Base-by-base conservation (phyloP, 2,888 invertebrate genomes). In the Falcaria lacertinaria region DNA sequence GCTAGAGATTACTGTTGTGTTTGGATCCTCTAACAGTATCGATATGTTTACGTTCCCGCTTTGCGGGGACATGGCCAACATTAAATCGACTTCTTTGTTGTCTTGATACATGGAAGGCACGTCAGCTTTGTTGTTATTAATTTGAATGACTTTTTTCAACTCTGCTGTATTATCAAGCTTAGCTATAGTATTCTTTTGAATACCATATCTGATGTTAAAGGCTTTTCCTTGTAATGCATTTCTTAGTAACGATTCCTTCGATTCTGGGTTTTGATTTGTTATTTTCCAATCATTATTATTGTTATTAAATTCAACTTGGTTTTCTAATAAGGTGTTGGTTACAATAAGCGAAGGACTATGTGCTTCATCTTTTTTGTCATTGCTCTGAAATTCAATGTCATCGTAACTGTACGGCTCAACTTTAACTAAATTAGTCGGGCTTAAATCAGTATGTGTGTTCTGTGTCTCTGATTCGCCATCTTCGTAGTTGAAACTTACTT, bases 221-320 rank as follows among this genome's bases (percentile, higher is more conserved):
- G 91, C 91, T 87, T 96, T 96, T 36, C 96, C 96, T 75, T 96
- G 96, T 51, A 96, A 90, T 7, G 96, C 96, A 71, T 94, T 96
- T 59, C 96, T 90, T 52, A 96, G 80, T 51, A 96, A 81, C 22
- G 96, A 96, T 69, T 96, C 96, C 15, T 94, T 91, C 17, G 91
- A 87, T 65, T 88, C 88, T 19, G 85, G 80, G 67, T 94, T 95
- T 77, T 94, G 93, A 71, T 95, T 93, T 44, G 93, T 93, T 71
- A 94, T 90, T 73, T 94, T 94, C 94, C 95, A 95, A 75, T 95
- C 95, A 77, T 95, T 95, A 76, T 95, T 95, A 71, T 95, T 95
- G 64, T 94, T 93, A 71, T 92, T 91, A 80, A 90, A 90, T 91
- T 90, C 88, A 39, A 77, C 75, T 74, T 80, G 80, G 60, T 69